Conservation (phyloP, 2,113 vertebrate species). For the Myiozetetes cayanensis region DNA sequence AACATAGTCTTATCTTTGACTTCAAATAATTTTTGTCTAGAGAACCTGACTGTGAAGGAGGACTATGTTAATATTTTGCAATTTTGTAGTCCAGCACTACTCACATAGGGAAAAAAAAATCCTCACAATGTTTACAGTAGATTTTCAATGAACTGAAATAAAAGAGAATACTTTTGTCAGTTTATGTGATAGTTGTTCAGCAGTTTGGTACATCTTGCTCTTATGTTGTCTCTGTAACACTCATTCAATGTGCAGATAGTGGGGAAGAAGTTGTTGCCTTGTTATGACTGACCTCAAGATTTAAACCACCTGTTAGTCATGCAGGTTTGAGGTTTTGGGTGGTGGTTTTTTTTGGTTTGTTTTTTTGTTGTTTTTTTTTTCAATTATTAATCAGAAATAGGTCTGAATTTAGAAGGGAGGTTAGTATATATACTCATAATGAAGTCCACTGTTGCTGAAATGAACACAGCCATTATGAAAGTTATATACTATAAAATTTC, state of each 20-base stretch:
- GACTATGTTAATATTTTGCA: not conserved
- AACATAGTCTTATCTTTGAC: not conserved
- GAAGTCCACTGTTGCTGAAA: not conserved
- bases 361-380: too few relatives aligned
- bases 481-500: not conserved
- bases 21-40: not conserved
- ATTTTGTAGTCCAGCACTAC: not conserved
- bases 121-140: not conserved
- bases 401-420: not conserved
- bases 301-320: not conserved
- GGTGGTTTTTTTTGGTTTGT: too few relatives aligned
- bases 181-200: not conserved
- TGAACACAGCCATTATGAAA: not conserved
- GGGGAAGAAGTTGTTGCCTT: not conserved
- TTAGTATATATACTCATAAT: not conserved
- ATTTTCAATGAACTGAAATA: not conserved
- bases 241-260: not conserved
- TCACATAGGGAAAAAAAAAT: not conserved
- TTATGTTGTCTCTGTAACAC: not conserved
- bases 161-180: not conserved
- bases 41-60: not conserved
- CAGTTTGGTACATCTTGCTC: not conserved
- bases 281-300: not conserved
- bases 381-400: not conserved
- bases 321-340: not conserved